Evolutionary conservation across 2,113 vertebrate genomes (phyloP).

Genomic region (Piaya cayana): DNA sequence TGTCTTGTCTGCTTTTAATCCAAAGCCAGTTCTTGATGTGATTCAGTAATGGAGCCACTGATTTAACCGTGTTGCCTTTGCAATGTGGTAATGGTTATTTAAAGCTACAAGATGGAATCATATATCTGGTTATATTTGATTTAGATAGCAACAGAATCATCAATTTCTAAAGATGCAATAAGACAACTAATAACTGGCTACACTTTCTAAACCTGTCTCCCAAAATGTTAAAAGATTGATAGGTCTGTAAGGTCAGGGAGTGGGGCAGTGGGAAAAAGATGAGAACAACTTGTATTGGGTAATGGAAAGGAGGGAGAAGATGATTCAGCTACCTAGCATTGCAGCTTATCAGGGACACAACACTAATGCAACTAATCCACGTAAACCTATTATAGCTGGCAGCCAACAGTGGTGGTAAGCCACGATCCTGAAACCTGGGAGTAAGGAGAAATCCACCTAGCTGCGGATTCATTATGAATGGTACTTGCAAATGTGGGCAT

Average conservation of each 20-base stretch:
- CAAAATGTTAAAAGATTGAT: conserved; percentile 27
- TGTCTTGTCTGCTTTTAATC: neutral
- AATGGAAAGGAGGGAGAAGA: neutral
- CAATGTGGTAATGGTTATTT: conserved; percentile 15
- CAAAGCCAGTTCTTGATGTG: neutral
- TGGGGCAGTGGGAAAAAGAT: neutral
- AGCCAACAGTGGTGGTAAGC: neutral
- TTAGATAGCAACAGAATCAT: conserved; percentile 37
- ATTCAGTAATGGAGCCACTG: neutral
- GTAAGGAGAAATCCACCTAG: neutral
- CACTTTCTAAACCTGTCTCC: neutral
- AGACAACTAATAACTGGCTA: conserved; percentile 18
- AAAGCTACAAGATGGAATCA: conserved; percentile 44
- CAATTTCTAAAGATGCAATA: conserved; percentile 38
- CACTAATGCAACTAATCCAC: neutral
- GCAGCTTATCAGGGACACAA: neutral
- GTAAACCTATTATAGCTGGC: neutral
- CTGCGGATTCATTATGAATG: neutral
- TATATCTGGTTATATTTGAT: conserved; percentile 41
- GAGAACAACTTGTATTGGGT: neutral
- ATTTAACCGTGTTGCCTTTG: neutral
- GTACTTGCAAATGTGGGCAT: neutral
- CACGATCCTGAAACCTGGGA: neutral
- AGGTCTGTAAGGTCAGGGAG: neutral
- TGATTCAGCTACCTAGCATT: neutral